Evolutionary conservation across 2,113 vertebrate species (phyloP).

Genomic region (Microcebus griseorufus): DNA sequence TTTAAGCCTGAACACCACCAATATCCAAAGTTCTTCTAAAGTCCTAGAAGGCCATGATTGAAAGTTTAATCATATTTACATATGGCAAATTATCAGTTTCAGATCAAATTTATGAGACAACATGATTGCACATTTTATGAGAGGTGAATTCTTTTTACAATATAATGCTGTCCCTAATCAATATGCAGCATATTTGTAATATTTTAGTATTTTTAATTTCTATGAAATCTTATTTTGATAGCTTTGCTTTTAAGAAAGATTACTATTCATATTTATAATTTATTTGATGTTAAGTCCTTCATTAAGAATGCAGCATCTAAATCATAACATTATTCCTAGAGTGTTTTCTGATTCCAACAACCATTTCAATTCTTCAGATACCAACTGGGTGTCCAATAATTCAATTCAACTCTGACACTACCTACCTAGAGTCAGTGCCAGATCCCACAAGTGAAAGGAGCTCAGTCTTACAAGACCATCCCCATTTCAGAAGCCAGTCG

Average conservation of each 20-base stretch:
- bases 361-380: not conserved
- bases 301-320: not conserved
- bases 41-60: not conserved
- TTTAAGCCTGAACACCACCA: not conserved
- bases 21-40: not conserved
- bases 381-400: not conserved
- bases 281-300: constrained; percentile 16
- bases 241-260: not conserved
- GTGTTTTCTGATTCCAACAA: not conserved
- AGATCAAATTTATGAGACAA: constrained; percentile 4
- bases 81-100: constrained; percentile 26
- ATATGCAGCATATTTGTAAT: not conserved
- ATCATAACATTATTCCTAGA: not conserved
- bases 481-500: not conserved
- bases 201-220: not conserved
- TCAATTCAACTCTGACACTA: not conserved
- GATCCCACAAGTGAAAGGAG: not conserved
- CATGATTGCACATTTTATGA: not conserved
- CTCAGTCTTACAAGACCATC: not conserved
- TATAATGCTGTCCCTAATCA: not conserved
- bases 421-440: not conserved
- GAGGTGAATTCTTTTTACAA: not conserved
- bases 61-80: not conserved
- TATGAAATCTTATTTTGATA: not conserved
- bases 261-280: not conserved